Percentiles rank a stretch among this genome's conserved stretches.
phyloP scores from a whole-genome alignment of 2,797 vertebrate genomes.

The Siniperca obscura region DNA sequence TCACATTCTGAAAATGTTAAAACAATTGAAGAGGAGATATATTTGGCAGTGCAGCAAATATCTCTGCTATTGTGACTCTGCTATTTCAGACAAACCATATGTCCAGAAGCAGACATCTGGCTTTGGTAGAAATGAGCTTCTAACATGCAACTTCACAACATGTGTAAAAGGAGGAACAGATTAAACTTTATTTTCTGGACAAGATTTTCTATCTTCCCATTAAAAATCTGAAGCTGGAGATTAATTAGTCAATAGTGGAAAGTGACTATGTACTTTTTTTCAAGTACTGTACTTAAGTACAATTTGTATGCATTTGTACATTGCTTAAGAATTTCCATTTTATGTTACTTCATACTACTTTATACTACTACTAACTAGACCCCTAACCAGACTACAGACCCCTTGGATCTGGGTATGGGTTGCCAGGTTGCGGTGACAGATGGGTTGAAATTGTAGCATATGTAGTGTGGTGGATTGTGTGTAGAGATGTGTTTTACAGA shows the following conservation, averaged over 20 bases:
- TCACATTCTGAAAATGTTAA: conserved; percentile 22
- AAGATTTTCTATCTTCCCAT: background rate
- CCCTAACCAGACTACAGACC: no score
- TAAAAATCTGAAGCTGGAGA: background rate
- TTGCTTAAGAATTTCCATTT: background rate
- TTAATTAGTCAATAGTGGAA: background rate
- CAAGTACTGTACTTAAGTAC: background rate
- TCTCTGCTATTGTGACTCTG: conserved; percentile 21
- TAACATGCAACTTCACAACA: conserved; percentile 30
- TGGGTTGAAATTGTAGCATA: no score
- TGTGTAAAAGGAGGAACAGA: conserved; percentile 6
- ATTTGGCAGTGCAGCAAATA: conserved; percentile 18
- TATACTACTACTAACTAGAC: no score
- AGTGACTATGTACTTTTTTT: background rate
- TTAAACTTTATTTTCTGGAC: background rate
- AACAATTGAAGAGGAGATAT: conserved; percentile 22
- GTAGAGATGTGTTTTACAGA: no score
- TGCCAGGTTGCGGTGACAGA: no score
- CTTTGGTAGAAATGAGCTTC: background rate
- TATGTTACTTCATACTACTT: background rate
- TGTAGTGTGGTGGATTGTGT: no score
- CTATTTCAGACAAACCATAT: conserved; percentile 39
- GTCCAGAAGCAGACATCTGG: conserved; percentile 49
- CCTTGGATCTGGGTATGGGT: no score
- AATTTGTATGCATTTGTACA: background rate